Evolutionary conservation across 1,140 invertebrate species (phyloP).

Genomic region (Archegozetes longisetosus): DNA sequence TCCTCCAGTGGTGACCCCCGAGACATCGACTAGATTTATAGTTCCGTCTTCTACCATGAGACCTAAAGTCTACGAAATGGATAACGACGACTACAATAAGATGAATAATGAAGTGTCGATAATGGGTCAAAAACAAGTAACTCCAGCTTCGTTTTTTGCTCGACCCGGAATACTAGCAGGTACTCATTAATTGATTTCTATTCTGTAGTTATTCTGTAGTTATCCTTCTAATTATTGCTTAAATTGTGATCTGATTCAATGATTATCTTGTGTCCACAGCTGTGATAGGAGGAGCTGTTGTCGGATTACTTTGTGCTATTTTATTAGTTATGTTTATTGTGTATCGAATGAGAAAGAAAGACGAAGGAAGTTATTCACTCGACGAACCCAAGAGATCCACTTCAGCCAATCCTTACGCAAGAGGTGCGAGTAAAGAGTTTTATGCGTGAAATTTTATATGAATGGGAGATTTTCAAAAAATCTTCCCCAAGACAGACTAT

Average conservation of each 20-base stretch:
- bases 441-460: too few relatives aligned
- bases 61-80: not conserved
- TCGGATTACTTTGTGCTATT: slow-evolving; percentile 89
- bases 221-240: too few relatives aligned
- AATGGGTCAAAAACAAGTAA: not conserved
- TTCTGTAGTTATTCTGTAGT: slow-evolving; percentile 27
- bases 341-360: slow-evolving; percentile 98
- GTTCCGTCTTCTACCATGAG: not conserved
- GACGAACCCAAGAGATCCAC: slow-evolving; percentile 90
- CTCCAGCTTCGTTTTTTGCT: slow-evolving; percentile 60
- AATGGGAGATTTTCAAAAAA: too few relatives aligned
- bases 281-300: slow-evolving; percentile 93
- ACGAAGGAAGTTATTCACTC: slow-evolving; percentile 93
- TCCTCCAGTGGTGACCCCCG: not conserved
- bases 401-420: slow-evolving; percentile 71
- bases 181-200: slow-evolving; percentile 30
- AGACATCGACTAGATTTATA: not conserved
- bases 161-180: slow-evolving; percentile 86
- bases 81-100: not conserved
- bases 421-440: slow-evolving; percentile 37
- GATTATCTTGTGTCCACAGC: slow-evolving; percentile 45
- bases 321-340: slow-evolving; percentile 98
- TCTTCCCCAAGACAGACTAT: too few relatives aligned
- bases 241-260: too few relatives aligned
- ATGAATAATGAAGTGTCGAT: not conserved